These are phyloP conservation scores for Cavia porcellus DNA, from an alignment of 2,113 vertebrate species.

Conservation along the genomic window DNA sequence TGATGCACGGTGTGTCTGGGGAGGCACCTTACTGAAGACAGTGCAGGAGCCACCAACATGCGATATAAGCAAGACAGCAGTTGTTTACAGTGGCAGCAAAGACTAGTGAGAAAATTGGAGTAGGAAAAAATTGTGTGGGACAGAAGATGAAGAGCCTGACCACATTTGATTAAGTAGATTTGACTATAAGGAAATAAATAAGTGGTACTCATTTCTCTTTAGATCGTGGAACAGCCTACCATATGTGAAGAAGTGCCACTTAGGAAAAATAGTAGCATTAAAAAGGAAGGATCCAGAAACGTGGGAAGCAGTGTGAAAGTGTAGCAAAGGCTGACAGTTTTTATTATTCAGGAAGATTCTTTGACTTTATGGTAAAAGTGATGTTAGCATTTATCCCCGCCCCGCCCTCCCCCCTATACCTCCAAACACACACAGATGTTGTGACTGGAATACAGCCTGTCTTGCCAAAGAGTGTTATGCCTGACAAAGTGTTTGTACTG, in stretches of 20 bases:
- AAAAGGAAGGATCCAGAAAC: background rate
- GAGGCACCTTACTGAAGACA: background rate
- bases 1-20: background rate
- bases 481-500: background rate
- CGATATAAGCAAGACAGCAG: background rate
- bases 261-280: background rate
- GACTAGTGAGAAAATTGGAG: background rate
- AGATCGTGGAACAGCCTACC: background rate
- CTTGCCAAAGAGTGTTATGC: background rate
- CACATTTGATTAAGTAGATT: background rate
- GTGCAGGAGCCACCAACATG: background rate
- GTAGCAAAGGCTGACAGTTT: background rate
- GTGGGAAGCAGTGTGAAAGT: background rate
- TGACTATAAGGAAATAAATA: background rate
- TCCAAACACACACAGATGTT: background rate
- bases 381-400: background rate
- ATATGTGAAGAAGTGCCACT: background rate
- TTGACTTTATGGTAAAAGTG: background rate
- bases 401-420: background rate
- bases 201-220: background rate
- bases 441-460: background rate
- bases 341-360: background rate
- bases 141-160: background rate
- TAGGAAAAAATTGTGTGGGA: background rate
- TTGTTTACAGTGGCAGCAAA: background rate